These are phyloP conservation scores for Zaprionus nigranus DNA, from an alignment of 1,140 invertebrate genomes.

Conservation along the genomic window DNA sequence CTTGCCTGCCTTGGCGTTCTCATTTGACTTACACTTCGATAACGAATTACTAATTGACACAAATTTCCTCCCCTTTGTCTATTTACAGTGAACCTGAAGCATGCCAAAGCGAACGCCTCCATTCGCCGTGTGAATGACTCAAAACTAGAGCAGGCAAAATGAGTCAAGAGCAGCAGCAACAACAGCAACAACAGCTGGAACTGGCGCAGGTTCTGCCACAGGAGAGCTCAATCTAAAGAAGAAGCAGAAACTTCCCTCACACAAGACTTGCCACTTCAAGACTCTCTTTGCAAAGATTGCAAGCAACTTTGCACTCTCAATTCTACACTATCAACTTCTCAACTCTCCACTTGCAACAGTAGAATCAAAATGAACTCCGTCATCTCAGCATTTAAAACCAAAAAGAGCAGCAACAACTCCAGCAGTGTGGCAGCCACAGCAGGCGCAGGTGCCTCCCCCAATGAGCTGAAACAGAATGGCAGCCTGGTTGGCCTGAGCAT, in stretches of 20 bases:
- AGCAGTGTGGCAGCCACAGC: slow-evolving; percentile 17
- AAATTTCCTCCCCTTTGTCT: slow-evolving; percentile 35
- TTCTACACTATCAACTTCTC: not conserved
- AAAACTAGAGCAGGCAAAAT: slow-evolving; percentile 25
- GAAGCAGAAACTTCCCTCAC: not conserved
- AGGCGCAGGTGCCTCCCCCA: slow-evolving; percentile 34
- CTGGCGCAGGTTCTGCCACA: slow-evolving; percentile 6
- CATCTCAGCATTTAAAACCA: slow-evolving; percentile 84
- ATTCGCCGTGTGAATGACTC: slow-evolving; percentile 32
- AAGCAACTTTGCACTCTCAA: not conserved
- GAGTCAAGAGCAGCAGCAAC: slow-evolving; percentile 19
- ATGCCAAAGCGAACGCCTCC: slow-evolving; percentile 5
- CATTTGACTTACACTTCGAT: slow-evolving; percentile 32
- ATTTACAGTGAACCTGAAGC: slow-evolving; percentile 33
- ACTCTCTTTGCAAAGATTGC: slow-evolving; percentile 11
- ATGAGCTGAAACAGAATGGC: slow-evolving; percentile 34
- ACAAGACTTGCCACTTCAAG: slow-evolving; percentile 21
- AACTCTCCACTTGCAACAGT: not conserved
- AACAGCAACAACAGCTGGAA: slow-evolving; percentile 9
- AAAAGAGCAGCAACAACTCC: slow-evolving; percentile 65
- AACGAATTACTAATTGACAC: slow-evolving; percentile 56
- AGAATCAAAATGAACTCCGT: slow-evolving; percentile 81
- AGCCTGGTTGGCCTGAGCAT: slow-evolving; percentile 52
- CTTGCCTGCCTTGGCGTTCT: not conserved
- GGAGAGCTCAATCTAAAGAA: not conserved